Conservation (phyloP, 2,888 invertebrate genomes). For the Hyalella azteca region DNA sequence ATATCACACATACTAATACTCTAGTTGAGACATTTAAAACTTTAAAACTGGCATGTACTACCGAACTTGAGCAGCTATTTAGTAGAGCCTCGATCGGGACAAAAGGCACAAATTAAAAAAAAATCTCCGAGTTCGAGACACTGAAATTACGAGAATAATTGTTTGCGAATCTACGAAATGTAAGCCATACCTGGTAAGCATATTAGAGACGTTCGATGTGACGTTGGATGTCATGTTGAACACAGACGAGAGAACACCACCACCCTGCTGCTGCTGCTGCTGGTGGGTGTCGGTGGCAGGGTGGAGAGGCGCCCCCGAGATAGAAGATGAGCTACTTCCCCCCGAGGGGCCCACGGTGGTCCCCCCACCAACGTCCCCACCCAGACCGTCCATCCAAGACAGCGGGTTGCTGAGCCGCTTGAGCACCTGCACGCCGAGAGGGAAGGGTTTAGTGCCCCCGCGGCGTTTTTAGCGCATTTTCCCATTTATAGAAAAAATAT, state of each 20-base stretch:
- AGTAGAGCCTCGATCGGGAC: no score
- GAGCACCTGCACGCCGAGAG: slow-evolving; percentile 74
- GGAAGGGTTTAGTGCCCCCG: background rate
- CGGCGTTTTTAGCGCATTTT: no score
- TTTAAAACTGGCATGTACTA: no score
- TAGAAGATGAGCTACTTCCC: slow-evolving; percentile 16
- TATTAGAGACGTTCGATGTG: slow-evolving; percentile 55
- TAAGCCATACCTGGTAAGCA: slow-evolving; percentile 54
- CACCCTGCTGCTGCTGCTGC: slow-evolving; percentile 38
- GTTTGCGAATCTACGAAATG: background rate
- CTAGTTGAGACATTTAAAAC: no score
- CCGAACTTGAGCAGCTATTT: no score
- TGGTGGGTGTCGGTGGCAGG: slow-evolving; percentile 35
- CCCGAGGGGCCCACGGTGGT: background rate
- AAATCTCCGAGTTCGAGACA: background rate
- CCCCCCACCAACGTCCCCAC: slow-evolving; percentile 39
- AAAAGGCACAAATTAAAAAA: background rate
- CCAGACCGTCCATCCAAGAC: slow-evolving; percentile 86
- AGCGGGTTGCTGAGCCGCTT: slow-evolving; percentile 89
- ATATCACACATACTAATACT: no score
- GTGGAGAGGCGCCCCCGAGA: background rate
- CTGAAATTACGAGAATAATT: background rate
- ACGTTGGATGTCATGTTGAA: slow-evolving; percentile 57
- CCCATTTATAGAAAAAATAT: no score
- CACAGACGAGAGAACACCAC: slow-evolving; percentile 56